Evolutionary conservation across 2,888 invertebrate genomes (phyloP), one percentile per base, ranked within the genome.

Genomic region (Pristionchus maxplancki): DNA sequence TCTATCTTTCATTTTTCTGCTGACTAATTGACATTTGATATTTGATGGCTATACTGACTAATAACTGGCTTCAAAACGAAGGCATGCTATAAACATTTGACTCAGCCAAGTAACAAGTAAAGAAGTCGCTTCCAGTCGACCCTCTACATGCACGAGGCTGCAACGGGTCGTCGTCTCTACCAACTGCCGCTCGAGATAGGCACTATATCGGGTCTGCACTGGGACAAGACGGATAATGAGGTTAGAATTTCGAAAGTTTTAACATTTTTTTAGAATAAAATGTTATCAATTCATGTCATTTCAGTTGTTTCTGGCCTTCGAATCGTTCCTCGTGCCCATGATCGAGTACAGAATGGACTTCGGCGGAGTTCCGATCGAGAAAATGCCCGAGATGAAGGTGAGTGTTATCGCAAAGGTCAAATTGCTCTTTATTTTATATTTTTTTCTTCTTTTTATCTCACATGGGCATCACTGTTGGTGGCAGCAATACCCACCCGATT

Each of bases 311-410:
- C 98, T 97, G 95, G 96, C 97, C 94, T 98, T 98, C 95, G 97
- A 97, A 91, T 98, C 98, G 0, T 99, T 98, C 96, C 96, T 98
- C 84, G 97, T 97, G 86, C 98, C 99, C 40, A 96, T 96, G 91
- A 96, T 97, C 91, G 97, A 98, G 93, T 98, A 97, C 95, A 96
- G 96, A 91, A 97, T 97, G 90, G 97, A 98, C 95, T 96, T 98
- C 93, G 96, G 96, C 1, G 96, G 96, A 88, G 50, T 89, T 2
- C 89, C 78, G 20, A 62, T 97, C 78, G 96, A 96, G 93, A 94
- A 95, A 88, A 78, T 81, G 50, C 90, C 90, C 15, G 89, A 92
- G 17, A 86, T 92, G 44, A 89, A 92, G 88, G 93, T 93, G 40
- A 84, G 64, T 1, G 11, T 44, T 44, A 9, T n/a, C n/a, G n/a